Evolutionary conservation across 1,140 invertebrate species (phyloP).

Genomic region (Sitobion miscanthi): DNA sequence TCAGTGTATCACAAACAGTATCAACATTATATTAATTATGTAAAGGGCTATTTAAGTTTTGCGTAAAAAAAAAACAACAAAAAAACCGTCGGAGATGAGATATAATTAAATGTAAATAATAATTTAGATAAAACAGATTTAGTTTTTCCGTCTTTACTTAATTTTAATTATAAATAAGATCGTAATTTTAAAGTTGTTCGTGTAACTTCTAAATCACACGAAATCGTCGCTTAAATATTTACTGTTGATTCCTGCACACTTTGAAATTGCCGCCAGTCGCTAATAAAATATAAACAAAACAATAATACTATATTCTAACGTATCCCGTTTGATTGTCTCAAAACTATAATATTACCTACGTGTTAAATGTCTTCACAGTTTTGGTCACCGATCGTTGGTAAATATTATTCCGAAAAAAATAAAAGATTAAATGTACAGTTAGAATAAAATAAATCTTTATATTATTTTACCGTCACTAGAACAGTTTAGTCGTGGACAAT

Average conservation of each 20-base stretch:
- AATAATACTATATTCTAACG: background rate
- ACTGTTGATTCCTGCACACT: background rate
- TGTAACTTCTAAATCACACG: too few species aligned
- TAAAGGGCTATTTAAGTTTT: background rate
- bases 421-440: too few species aligned
- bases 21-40: background rate
- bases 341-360: background rate
- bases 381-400: too few species aligned
- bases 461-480: too few species aligned
- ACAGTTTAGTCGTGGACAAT: too few species aligned
- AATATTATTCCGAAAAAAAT: too few species aligned
- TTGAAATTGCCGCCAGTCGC: background rate
- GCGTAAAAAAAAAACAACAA: background rate
- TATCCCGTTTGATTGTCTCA: background rate
- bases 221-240: background rate
- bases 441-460: too few species aligned
- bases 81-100: background rate
- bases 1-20: background rate
- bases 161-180: background rate
- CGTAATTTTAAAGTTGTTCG: background rate
- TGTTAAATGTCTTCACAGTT: too few species aligned
- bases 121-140: background rate
- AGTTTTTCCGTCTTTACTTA: background rate
- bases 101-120: background rate
- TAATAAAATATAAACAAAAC: background rate